phyloP scores from a whole-genome alignment of 1,140 invertebrate genomes.

The Acromyrmex heyeri region DNA sequence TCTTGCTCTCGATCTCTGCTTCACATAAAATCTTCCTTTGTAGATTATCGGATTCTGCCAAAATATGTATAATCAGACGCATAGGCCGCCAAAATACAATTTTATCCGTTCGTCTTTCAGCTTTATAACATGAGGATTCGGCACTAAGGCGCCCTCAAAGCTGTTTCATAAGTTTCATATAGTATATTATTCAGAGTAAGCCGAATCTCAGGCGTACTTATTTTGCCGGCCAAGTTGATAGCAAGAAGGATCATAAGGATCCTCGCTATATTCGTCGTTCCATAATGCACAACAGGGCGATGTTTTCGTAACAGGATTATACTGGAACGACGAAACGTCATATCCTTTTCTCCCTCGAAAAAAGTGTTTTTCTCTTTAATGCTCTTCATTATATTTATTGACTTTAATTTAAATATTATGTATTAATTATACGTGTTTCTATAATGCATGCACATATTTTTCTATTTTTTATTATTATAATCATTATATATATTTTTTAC shows the following conservation, averaged over 20 bases:
- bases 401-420: not conserved
- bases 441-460: not conserved
- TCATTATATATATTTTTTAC: not conserved
- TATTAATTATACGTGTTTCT: too few relatives aligned
- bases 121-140: conserved; percentile 53
- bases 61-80: conserved; percentile 38
- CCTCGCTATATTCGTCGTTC: conserved; percentile 34
- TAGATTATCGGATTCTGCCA: conserved; percentile 22
- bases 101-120: conserved; percentile 18
- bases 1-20: not conserved
- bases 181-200: conserved; percentile 61
- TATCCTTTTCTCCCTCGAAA: not conserved
- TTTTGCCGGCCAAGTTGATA: conserved; percentile 52
- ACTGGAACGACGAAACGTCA: conserved; percentile 20
- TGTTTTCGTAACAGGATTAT: conserved; percentile 33
- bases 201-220: conserved; percentile 48
- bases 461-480: not conserved
- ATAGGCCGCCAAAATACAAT: conserved; percentile 2
- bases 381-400: not conserved
- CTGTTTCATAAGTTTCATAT: conserved; percentile 59
- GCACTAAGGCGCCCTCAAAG: conserved; percentile 33
- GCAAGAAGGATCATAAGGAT: conserved; percentile 60
- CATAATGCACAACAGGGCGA: conserved; percentile 46
- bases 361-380: not conserved
- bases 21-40: conserved; percentile 18